These are phyloP conservation scores for Rapana venosa DNA, from an alignment of 2,888 invertebrate species.

Conservation along the genomic window DNA sequence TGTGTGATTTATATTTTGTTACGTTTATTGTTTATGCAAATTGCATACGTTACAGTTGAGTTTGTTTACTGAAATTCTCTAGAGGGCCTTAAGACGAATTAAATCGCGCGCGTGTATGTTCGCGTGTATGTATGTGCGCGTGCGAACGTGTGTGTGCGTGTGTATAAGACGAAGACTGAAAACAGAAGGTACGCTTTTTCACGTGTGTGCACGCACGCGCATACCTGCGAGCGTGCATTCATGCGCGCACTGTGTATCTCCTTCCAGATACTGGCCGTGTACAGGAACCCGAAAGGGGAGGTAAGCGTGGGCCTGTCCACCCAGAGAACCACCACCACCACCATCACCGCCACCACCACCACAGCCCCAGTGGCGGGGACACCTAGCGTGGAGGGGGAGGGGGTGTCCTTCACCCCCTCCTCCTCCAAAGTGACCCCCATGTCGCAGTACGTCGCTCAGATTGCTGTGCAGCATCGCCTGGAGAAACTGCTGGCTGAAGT, in stretches of 20 bases:
- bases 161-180: too few relatives aligned
- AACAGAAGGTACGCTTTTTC: too few relatives aligned
- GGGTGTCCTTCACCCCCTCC: background rate
- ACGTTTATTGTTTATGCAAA: too few relatives aligned
- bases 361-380: background rate
- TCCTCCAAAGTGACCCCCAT: background rate
- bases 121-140: too few relatives aligned
- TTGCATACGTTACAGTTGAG: too few relatives aligned
- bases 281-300: constrained; percentile 39
- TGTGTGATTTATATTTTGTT: too few relatives aligned
- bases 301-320: constrained; percentile 33
- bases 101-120: too few relatives aligned
- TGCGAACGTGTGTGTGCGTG: too few relatives aligned
- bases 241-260: background rate
- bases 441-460: background rate
- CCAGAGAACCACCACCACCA: background rate
- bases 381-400: background rate
- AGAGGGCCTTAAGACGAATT: too few relatives aligned
- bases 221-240: background rate
- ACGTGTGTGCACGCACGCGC: background rate
- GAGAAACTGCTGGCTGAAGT: background rate
- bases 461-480: constrained; percentile 16
- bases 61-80: too few relatives aligned
- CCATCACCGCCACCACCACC: background rate
- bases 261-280: constrained; percentile 38